Evolutionary conservation across 2,113 vertebrate species (phyloP), one percentile per base, ranked within the genome.

Genomic region (Morone chrysops): DNA sequence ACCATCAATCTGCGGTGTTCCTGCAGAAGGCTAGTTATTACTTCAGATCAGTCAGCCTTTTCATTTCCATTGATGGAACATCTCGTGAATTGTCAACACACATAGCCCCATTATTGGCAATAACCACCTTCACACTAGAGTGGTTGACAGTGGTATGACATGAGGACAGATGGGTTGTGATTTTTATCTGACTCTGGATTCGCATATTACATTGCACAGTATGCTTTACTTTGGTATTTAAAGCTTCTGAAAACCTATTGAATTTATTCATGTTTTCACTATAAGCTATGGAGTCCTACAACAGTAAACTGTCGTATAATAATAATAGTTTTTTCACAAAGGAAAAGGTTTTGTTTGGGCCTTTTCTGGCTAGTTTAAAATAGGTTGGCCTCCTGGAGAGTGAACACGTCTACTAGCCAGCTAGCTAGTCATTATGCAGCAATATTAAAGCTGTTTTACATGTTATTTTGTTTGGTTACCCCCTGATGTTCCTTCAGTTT

Each of bases 41-140:
- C 80, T 76, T 31, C 20, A 66, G 84, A 84, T 85, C 90, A 70
- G 59, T 85, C 90, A 74, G 67, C 87, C 87, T 86, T 81, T 89
- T 87, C 84, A 48, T 1, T 73, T 54, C 81, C 76, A 43, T 16
- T 25, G 81, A 86, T 56, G 75, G 72, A 74, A 82, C 80, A 71
- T 66, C 78, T 56, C 8, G 12, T 66, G 81, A 66, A 81, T 67
- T 84, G 86, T 85, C 78, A 82, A 80, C 84, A 86, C 66, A 74
- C 80, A 40, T 45, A 38, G 56, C 54, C 70, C 74, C 78, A 74
- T 90, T 75, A 87, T 76, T 72, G 61, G 81, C 65, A 80, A 84
- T 90, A 84, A 86, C 79, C 81, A 84, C 90, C 89, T 92, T 92
- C 89, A 86, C 66, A 73, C 77, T 56, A 11, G n/a, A 78, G 25